These are phyloP conservation scores for Lophius piscatorius DNA, from an alignment of 2,113 vertebrate species.

Conservation along the genomic window DNA sequence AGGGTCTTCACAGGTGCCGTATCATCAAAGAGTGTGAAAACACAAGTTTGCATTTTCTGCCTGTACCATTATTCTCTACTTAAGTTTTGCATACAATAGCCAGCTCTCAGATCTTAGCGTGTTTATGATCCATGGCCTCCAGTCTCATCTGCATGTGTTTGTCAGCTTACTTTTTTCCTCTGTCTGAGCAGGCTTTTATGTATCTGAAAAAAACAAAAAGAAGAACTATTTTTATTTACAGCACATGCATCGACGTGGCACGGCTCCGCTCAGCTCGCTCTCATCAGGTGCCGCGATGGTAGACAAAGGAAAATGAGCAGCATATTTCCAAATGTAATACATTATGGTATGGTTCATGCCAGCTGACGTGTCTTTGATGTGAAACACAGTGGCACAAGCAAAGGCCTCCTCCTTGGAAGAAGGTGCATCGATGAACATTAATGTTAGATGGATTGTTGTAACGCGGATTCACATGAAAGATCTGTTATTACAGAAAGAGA, in stretches of 20 bases:
- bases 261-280: constrained; percentile 15
- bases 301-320: constrained; percentile 24
- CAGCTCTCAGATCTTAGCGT: background rate
- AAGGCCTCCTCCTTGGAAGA: constrained; percentile 25
- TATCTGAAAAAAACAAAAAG: constrained; percentile 27
- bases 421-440: constrained; percentile 20
- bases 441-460: constrained; percentile 18
- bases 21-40: background rate
- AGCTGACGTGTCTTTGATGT: constrained; percentile 45
- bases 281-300: constrained; percentile 5
- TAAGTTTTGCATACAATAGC: constrained; percentile 35
- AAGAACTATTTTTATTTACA: constrained; percentile 39
- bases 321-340: constrained; percentile 25
- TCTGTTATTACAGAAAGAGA: constrained; percentile 31
- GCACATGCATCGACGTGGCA: constrained; percentile 22
- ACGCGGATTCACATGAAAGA: constrained; percentile 45
- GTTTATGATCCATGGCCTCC: constrained; percentile 19
- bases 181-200: constrained; percentile 9
- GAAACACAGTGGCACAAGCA: constrained; percentile 8
- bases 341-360: constrained; percentile 28
- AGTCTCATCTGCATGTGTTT: constrained; percentile 45
- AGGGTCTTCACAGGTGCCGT: background rate
- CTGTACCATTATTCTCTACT: constrained; percentile 18
- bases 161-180: constrained; percentile 12
- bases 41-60: constrained; percentile 2